Evolutionary conservation across 2,888 invertebrate species (phyloP), one percentile per base, ranked within the genome.

Genomic region (Heteromurus nitidus): DNA sequence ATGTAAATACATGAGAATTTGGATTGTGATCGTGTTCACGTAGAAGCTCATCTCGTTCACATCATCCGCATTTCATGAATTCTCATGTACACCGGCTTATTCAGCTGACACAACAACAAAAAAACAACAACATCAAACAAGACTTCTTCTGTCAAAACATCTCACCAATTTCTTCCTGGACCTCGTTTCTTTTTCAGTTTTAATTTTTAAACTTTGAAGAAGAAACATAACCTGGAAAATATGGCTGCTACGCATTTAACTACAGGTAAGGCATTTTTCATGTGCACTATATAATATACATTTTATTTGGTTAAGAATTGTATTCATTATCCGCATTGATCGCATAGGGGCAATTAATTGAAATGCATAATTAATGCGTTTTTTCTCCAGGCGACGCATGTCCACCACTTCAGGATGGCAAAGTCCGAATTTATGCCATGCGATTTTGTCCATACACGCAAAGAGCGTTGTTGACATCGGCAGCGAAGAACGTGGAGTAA

Each of bases 381-480:
- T 9, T 18, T 20, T 16, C 50, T 76, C 28, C 24, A 86, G 86
- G 86, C 20, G 80, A 86, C 0, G 44, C 82, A 11, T 85, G 82
- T 70, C 86, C 87, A 16, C 84, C 86, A 28, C 50, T 84, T 7
- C 44, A 80, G 31, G 83, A 85, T 53, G 85, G 82, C 2, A 82
- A 82, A 20, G 42, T 86, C 0, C 80, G 86, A n/a, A 82, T 86
- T 50, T 86, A 86, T 62, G 83, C 73, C 44, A 86, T 86, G 86
- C 86, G 88, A 60, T 89, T 89, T 76, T 89, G 89, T 83, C 89
- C 89, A 0, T 89, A 87, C 83, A 88, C 89, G 0, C 88, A 89
- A 68, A 67, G 89, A 31, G 87, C 88, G 0, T 70, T 88, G 58
- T 86, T 89, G 62, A 88, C 88, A 22, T 82, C 89, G 53, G 88